Base-by-base conservation (phyloP, 2,888 invertebrate species). In the Torymus aiolomorphi region DNA sequence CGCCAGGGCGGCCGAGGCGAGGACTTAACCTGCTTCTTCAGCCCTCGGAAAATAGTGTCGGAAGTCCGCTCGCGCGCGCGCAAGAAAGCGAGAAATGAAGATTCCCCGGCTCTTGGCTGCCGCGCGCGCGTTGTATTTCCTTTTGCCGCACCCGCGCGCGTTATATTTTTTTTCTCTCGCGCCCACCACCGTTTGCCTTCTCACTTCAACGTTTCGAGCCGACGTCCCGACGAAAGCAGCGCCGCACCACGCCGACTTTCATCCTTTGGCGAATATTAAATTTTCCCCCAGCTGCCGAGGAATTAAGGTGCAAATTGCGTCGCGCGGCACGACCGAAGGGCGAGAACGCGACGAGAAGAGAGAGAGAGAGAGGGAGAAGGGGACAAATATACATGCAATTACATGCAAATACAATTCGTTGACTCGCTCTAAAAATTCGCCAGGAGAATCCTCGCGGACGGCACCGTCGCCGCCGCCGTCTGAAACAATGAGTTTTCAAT, bases 301-400 rank as follows among this genome's bases (percentile, higher is more conserved):
- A 78, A 80, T 80, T 78, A 80, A 82, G 77, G 80, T 83, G 82
- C 83, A 83, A 84, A 84, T 83, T 83, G 82, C 82, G 77, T 82
- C 80, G 82, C 31, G 54, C 18, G 11, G 1, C 10, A 5, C 42
- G 57, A 18, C 24, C 52, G 49, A 16, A 73, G n/a, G 24, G 51
- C 18, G 51, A 16, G 56, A 67, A 16, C 2, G 62, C 5, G 42
- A 42, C 42, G 61, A 65, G 61, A 51, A 31, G 61, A 65, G 61
- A 51, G 42, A 70, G 71, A 49, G 66, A 12, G 31, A 65, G 42
- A 56, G 54, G 16, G 31, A 13, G 57, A 61, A 10, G 70, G 66
- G 62, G 61, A 71, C 70, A 77, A 77, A 82, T 81, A 80, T 73
- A 82, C 81, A 76, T 74, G 79, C 73, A 82, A 82, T 82, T 80